Evolutionary conservation across 2,888 invertebrate genomes (phyloP).

Genomic region (Dinocampus coccinellae): DNA sequence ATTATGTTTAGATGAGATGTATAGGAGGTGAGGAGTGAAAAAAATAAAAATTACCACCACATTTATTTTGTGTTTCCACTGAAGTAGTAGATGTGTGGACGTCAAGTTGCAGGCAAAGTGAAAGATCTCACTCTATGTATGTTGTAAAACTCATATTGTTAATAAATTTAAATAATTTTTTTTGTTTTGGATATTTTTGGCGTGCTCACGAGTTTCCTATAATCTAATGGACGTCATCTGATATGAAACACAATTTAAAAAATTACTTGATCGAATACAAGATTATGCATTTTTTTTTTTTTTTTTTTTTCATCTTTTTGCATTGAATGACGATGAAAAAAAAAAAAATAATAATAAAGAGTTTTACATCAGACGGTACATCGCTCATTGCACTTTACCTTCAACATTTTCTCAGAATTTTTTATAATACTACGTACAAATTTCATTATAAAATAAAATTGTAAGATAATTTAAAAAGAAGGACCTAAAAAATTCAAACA

Average conservation of each 20-base stretch:
- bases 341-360: conserved; percentile 46
- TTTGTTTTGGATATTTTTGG: conserved; percentile 32
- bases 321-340: conserved; percentile 35
- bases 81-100: conserved; percentile 46
- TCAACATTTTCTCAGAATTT: conserved; percentile 49
- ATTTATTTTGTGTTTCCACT: conserved; percentile 27
- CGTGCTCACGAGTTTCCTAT: conserved; percentile 20
- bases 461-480: conserved; percentile 2
- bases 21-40: neutral
- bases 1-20: conserved; percentile 48
- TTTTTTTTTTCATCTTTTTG: conserved; percentile 9
- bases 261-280: conserved; percentile 7
- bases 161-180: neutral
- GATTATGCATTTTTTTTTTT: conserved; percentile 1
- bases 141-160: conserved; percentile 24
- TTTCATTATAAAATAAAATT: conserved; percentile 47
- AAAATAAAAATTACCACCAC: conserved; percentile 11
- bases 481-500: conserved; percentile 52
- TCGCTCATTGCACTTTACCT: conserved; percentile 57
- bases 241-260: conserved; percentile 25
- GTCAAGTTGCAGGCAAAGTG: conserved; percentile 45
- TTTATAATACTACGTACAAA: conserved; percentile 56
- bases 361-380: conserved; percentile 52
- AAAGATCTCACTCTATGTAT: conserved; percentile 17
- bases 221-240: conserved; percentile 38